Evolutionary conservation across 2,113 vertebrate species (phyloP), one percentile per base, ranked within the genome.

Genomic region (Monarcha castaneiventris): DNA sequence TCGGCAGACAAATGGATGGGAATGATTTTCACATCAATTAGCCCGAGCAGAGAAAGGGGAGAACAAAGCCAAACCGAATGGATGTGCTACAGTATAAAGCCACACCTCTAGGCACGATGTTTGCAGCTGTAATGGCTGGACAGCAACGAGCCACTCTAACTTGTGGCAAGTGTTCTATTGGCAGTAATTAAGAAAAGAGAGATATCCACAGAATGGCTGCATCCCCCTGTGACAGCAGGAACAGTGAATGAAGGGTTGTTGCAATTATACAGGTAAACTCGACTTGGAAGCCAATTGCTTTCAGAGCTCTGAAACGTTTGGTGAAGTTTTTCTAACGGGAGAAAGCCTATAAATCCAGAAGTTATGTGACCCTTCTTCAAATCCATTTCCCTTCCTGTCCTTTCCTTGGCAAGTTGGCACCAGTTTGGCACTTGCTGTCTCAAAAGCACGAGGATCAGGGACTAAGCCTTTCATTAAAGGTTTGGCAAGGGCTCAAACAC

Each of bases 11-110:
- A 67, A 92, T 2, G 35, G 87, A 95, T 90, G 89, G 90, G 90
- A 95, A 91, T 94, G 89, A 91, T 90, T 84, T 94, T 93, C 77
- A 81, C 75, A 94, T 96, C 89, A 89, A 91, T 96, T 95, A 94
- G 92, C 51, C 64, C 3, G 49, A 13, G 66, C 87, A 96, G 22
- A 81, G 90, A 35, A 87, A 95, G 69, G 66, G 84, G 81, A 96
- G 71, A 93, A 95, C 81, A 90, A 80, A 94, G 92, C 72, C 86
- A 95, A 94, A 55, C 54, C 8, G 41, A 91, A 89, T 41, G 87
- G 81, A 77, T 71, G 54, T 14, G 90, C 81, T 26, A 85, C 80
- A 87, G 13, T 41, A 75, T 49, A 86, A 83, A 88, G 76, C 79
- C 68, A 11, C 54, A 64, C 56, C 85, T 91, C 62, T 46, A 86